These are phyloP conservation scores for Aphelocoma coerulescens DNA, from an alignment of 2,113 vertebrate genomes.

Conservation along the genomic window DNA sequence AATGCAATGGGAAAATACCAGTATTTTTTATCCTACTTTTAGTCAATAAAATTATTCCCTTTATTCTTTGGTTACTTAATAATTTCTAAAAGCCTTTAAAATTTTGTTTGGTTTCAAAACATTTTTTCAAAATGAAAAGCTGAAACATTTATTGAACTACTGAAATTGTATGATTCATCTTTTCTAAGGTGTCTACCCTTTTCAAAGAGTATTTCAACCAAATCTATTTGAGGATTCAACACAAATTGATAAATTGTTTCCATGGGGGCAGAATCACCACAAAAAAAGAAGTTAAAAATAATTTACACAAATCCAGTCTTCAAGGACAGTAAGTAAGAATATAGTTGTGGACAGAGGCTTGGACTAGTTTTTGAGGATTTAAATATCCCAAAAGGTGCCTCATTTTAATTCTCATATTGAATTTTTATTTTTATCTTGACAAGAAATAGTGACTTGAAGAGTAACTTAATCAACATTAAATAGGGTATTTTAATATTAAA, in stretches of 20 bases:
- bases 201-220: neutral
- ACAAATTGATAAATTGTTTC: neutral
- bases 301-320: constrained; percentile 18
- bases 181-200: neutral
- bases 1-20: neutral
- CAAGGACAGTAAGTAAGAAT: constrained; percentile 53
- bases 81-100: neutral
- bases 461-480: neutral
- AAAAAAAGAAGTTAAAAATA: neutral
- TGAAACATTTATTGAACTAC: neutral
- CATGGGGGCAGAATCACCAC: neutral
- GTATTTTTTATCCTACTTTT: neutral
- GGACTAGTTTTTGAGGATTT: constrained; percentile 48
- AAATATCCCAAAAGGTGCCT: neutral
- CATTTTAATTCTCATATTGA: neutral
- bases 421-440: neutral
- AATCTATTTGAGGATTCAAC: neutral
- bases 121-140: neutral
- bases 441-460: neutral
- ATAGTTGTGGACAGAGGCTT: constrained; percentile 28
- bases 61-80: neutral
- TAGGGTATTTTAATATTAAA: constrained; percentile 13
- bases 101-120: neutral
- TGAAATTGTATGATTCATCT: neutral
- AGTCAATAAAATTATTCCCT: neutral